Conservation (phyloP, 2,113 vertebrate species). For the Plotosus lineatus region DNA sequence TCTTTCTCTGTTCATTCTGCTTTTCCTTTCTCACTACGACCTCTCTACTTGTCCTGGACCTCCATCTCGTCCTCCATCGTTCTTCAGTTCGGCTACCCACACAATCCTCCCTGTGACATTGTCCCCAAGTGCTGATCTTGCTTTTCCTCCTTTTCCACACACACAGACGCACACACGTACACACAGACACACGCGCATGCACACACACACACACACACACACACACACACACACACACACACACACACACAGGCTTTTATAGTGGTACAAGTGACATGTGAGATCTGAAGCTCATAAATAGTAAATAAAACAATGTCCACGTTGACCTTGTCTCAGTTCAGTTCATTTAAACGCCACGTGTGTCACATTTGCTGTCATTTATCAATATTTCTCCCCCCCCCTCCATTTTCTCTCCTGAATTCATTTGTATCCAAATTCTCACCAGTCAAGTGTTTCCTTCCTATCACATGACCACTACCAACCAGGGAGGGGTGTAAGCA, state of each 20-base stretch:
- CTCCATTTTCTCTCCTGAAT: too few species aligned
- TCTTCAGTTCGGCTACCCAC: conserved; percentile 16
- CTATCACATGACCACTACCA: too few species aligned
- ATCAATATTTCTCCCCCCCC: too few species aligned
- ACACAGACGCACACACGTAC: conserved; percentile 23
- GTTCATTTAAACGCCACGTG: neutral
- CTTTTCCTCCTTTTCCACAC: conserved; percentile 2
- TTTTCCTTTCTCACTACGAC: neutral
- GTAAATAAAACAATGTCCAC: neutral
- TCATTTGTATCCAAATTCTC: too few species aligned
- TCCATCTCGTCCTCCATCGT: conserved; percentile 10
- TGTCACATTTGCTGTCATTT: neutral
- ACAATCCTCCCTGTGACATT: conserved; percentile 50
- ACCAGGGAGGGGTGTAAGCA: too few species aligned
- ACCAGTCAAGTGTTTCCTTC: too few species aligned
- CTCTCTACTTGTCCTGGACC: neutral
- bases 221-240: conserved; percentile 19
- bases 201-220: conserved; percentile 30
- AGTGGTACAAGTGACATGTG: neutral
- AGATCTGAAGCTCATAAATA: neutral
- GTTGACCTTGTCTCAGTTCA: too few species aligned
- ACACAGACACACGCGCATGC: conserved; percentile 16
- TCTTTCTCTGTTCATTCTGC: conserved; percentile 6
- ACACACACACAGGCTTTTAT: conserved; percentile 12
- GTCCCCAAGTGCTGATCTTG: conserved; percentile 42